Percentiles rank a stretch among this genome's conserved stretches.
These are phyloP conservation scores for Campylomormyrus tamandua DNA, from an alignment of 2,113 vertebrate species.

Conservation along the genomic window DNA sequence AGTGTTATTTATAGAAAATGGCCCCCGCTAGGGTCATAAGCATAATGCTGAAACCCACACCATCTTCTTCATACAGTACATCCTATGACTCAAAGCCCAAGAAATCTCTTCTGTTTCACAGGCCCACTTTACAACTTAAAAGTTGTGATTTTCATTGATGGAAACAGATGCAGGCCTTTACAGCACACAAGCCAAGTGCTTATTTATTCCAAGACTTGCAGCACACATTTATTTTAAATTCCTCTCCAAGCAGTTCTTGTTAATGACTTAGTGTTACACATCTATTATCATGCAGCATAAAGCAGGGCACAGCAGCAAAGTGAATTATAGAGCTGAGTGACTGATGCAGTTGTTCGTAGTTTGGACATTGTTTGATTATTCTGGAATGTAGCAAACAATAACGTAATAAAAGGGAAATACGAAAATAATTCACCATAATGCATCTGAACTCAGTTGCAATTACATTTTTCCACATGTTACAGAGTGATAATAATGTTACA, in stretches of 20 bases:
- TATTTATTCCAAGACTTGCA: background rate
- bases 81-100: background rate
- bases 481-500: background rate
- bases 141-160: background rate
- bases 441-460: background rate
- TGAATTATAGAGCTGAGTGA: background rate
- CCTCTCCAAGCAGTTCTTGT: background rate
- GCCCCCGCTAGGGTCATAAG: background rate
- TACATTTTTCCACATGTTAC: background rate
- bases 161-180: background rate
- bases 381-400: background rate
- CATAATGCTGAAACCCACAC: background rate
- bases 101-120: background rate
- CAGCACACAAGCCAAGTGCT: background rate
- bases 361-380: constrained; percentile 14
- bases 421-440: constrained; percentile 1
- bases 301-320: background rate
- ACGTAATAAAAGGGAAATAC: background rate
- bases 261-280: background rate
- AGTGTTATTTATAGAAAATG: background rate
- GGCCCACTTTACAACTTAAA: background rate
- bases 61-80: background rate
- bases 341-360: background rate
- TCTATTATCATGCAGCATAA: background rate
- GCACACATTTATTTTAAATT: constrained; percentile 9